Evolutionary conservation across 1,140 invertebrate genomes (phyloP).

Genomic region (Sycophila sp.): DNA sequence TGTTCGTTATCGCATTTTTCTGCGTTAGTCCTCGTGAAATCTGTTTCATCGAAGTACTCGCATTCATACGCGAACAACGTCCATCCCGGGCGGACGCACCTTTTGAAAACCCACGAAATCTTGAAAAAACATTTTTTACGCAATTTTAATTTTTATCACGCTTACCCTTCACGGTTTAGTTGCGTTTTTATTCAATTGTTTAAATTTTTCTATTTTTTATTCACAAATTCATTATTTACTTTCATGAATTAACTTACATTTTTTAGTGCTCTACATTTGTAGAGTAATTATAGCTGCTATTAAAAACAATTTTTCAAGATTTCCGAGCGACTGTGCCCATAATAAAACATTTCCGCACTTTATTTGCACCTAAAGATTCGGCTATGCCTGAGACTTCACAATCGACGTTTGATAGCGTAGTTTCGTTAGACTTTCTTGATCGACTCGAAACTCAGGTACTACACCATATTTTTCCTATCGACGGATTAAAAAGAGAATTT

Average conservation of each 20-base stretch:
- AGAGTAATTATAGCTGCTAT: neutral
- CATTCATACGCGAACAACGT: conserved; percentile 25
- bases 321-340: neutral
- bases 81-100: conserved; percentile 53
- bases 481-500: neutral
- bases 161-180: neutral
- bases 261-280: neutral
- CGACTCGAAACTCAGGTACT: conserved; percentile 23
- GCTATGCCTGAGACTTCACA: conserved; percentile 16
- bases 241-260: neutral
- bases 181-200: neutral
- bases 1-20: conserved; percentile 7
- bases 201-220: conserved; percentile 16
- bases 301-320: conserved; percentile 32
- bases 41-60: conserved; percentile 1
- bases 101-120: conserved; percentile 8
- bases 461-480: conserved; percentile 6
- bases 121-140: conserved; percentile 23
- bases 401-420: neutral
- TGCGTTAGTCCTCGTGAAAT: neutral
- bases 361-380: conserved; percentile 16
- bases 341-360: conserved; percentile 1
- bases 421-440: conserved; percentile 8
- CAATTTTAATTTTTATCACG: neutral
- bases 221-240: conserved; percentile 25